Evolutionary conservation across 64 coral and sea anemone species (phyloP), one percentile per base, ranked within the genome.

Genomic region (Stylophora pistillata): DNA sequence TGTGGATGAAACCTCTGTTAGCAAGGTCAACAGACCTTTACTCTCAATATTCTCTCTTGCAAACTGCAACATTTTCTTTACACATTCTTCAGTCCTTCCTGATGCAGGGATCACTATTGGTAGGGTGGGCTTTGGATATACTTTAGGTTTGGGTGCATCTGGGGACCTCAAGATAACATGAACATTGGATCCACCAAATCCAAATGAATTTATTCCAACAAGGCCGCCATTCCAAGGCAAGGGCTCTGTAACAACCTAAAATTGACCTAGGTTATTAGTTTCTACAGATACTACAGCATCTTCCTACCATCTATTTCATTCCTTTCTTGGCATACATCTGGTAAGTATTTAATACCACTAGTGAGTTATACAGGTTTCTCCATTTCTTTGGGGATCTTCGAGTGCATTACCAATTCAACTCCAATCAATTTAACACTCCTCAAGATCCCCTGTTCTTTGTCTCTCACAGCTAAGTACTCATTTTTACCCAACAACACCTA

Each of bases 121-220:
- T 18, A 89, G 54, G 1, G 11, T 34, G n/a, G 53, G 37, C n/a
- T 69, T 33, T 9, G 58, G 1, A 17, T 62, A 3, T 71, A 41
- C 2, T 62, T 79, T 13, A 33, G 84, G 74, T 23, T 18, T 13
- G 16, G 25, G 16, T 66, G 28, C 52, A 33, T 85, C 73, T 59
- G 94, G 90, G 60, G 94, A 92, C 69, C 55, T 89, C 25, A 95
- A 75, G n/a, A 95, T 85, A 3, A 95, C 94, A 88, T 95, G 94
- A 23, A 92, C 94, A 78, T 95, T 95, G 79, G 94, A 95, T 56
- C 93, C 93, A 29, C 93, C 93, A 91, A 95, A 95, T 15, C 93
- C 93, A 78, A 95, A 95, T 58, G 85, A 91, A 78, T 91, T 95
- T 56, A 95, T 95, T 16, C 88, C 93, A 76, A 95, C 93, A 68